These are phyloP conservation scores for Ramphastos sulfuratus DNA, from an alignment of 2,113 vertebrate species.

Conservation along the genomic window DNA sequence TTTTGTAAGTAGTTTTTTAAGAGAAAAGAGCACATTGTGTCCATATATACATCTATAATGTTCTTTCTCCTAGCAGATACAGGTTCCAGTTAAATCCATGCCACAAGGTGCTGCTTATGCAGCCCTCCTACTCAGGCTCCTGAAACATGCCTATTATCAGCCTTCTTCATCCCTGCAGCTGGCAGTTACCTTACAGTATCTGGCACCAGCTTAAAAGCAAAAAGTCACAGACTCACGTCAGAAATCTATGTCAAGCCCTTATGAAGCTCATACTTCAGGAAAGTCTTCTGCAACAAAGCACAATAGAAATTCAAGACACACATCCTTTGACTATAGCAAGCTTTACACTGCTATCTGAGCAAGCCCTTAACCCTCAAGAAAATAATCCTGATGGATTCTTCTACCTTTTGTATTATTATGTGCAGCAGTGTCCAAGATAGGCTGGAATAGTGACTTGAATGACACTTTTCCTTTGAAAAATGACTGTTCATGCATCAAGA, in stretches of 20 bases:
- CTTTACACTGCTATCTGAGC: not conserved
- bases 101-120: accelerated
- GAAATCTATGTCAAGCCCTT: not conserved
- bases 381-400: not conserved
- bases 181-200: too few species aligned
- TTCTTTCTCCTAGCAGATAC: not conserved
- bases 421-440: not conserved
- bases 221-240: not conserved
- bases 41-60: not conserved
- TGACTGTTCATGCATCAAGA: not conserved
- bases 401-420: not conserved
- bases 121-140: accelerated
- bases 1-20: not conserved
- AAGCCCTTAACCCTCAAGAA: not conserved
- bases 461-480: not conserved
- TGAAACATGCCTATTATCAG: accelerated
- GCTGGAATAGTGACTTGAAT: not conserved
- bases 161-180: not conserved
- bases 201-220: not conserved
- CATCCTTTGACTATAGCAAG: not conserved
- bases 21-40: not conserved
- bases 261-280: not conserved
- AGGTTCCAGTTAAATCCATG: not conserved
- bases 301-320: not conserved
- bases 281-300: not conserved